Conservation (phyloP, 92 coral and sea anemone genomes). For the Hydrozoanthus gracilis region DNA sequence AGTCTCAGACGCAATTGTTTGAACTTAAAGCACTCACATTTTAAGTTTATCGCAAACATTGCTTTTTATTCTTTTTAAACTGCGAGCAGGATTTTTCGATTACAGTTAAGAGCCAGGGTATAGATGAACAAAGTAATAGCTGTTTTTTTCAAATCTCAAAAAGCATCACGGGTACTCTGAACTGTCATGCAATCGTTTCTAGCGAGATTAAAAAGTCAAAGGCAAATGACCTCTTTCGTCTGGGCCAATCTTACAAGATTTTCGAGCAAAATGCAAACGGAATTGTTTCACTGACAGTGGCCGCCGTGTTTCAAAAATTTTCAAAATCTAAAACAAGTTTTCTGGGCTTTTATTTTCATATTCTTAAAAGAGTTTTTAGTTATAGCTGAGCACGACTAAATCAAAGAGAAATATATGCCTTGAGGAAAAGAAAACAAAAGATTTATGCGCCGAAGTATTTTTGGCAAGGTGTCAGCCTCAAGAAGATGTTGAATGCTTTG, state of each 20-base stretch:
- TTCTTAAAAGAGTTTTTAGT: not conserved
- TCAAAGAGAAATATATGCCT: not conserved
- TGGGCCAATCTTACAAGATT: not conserved
- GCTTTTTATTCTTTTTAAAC: too few relatives aligned
- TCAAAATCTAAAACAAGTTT: not conserved
- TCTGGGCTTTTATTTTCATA: not conserved
- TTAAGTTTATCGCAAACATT: too few relatives aligned
- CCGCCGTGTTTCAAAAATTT: not conserved
- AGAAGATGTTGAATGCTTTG: conserved; percentile 20
- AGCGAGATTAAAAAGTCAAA: not conserved
- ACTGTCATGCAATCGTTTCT: too few relatives aligned
- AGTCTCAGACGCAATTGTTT: too few relatives aligned
- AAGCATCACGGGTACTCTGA: too few relatives aligned
- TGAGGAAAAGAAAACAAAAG: not conserved
- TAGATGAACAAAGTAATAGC: too few relatives aligned
- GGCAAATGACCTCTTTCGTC: not conserved
- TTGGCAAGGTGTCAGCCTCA: conserved; percentile 28
- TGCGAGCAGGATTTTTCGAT: too few relatives aligned
- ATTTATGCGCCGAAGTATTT: not conserved
- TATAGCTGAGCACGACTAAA: not conserved
- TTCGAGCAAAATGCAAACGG: not conserved
- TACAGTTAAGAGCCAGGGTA: too few relatives aligned
- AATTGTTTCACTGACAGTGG: not conserved
- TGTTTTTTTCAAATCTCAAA: too few relatives aligned
- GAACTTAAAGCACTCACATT: too few relatives aligned